These are phyloP conservation scores for Psix sp. DNA, from an alignment of 1,140 invertebrate species.

Conservation along the genomic window DNA sequence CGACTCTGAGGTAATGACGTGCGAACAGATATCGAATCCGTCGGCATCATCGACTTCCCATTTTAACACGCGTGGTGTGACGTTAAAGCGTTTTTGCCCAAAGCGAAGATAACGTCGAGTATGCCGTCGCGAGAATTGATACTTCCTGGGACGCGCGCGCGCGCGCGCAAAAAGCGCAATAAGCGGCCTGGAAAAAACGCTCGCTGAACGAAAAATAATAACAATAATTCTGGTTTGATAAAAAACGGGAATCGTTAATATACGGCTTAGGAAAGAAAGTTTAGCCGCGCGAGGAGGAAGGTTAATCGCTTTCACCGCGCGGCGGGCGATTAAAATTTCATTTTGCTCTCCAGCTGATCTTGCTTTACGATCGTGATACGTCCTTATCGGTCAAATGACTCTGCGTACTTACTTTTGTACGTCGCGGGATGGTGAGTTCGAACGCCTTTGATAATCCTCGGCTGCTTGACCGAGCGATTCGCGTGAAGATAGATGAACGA, in stretches of 20 bases:
- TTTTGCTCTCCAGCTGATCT: constrained; percentile 59
- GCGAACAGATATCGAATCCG: constrained; percentile 77
- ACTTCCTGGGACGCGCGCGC: too few species aligned
- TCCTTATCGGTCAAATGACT: constrained; percentile 60
- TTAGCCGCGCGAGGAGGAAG: constrained; percentile 23
- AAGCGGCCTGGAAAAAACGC: constrained; percentile 4
- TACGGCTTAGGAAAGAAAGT: constrained; percentile 52
- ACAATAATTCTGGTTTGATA: constrained; percentile 41
- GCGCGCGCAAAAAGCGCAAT: too few species aligned
- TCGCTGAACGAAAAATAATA: constrained; percentile 25
- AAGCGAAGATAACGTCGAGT: constrained; percentile 43
- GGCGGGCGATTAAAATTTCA: constrained; percentile 57
- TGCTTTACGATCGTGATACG: constrained; percentile 62
- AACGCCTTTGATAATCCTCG: constrained; percentile 59
- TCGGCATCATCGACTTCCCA: constrained; percentile 62
- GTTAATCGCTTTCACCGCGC: constrained; percentile 59
- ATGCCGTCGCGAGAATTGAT: constrained; percentile 24
- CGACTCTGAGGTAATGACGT: constrained; percentile 75
- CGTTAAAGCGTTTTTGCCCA: constrained; percentile 59
- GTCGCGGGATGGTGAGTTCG: constrained; percentile 60
- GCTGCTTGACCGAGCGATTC: constrained; percentile 59
- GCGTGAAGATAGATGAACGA: constrained; percentile 56
- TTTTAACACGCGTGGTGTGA: constrained; percentile 62
- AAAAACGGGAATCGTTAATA: constrained; percentile 43
- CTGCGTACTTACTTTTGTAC: constrained; percentile 62